Evolutionary conservation across 2,888 invertebrate species (phyloP).

Genomic region (Amblyjoppa fuscipennis): DNA sequence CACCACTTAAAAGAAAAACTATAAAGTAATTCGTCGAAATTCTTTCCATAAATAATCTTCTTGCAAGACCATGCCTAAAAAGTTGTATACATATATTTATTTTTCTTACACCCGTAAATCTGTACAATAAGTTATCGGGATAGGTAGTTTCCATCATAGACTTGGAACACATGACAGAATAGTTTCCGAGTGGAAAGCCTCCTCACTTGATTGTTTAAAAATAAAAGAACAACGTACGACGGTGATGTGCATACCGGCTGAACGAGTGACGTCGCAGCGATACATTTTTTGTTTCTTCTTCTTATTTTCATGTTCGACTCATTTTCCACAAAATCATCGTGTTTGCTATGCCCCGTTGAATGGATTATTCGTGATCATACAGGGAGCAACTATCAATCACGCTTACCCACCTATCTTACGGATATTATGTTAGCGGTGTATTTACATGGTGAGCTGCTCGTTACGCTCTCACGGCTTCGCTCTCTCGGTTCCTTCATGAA

Average conservation of each 20-base stretch:
- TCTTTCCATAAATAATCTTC: not conserved
- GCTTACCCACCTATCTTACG: constrained; percentile 63
- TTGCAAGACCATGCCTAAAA: not conserved
- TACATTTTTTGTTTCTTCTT: not conserved
- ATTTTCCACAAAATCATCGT: constrained; percentile 55
- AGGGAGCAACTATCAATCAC: constrained; percentile 57
- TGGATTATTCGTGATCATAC: constrained; percentile 56
- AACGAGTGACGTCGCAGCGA: constrained; percentile 22
- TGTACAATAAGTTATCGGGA: no score
- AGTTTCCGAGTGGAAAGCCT: no score
- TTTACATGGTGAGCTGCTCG: constrained; percentile 61
- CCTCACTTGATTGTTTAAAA: not conserved
- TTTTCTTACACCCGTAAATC: no score
- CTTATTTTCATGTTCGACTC: not conserved
- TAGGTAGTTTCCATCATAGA: no score
- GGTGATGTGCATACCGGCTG: constrained; percentile 32
- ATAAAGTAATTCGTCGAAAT: not conserved
- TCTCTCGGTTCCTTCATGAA: constrained; percentile 49
- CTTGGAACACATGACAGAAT: no score
- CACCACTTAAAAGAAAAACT: no score
- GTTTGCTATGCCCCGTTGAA: constrained; percentile 33
- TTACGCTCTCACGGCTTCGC: constrained; percentile 45
- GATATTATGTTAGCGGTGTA: constrained; percentile 59
- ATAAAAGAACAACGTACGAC: constrained; percentile 1
- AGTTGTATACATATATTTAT: no score